Conservation (phyloP, 2,888 invertebrate genomes). For the Meta bourneti region DNA sequence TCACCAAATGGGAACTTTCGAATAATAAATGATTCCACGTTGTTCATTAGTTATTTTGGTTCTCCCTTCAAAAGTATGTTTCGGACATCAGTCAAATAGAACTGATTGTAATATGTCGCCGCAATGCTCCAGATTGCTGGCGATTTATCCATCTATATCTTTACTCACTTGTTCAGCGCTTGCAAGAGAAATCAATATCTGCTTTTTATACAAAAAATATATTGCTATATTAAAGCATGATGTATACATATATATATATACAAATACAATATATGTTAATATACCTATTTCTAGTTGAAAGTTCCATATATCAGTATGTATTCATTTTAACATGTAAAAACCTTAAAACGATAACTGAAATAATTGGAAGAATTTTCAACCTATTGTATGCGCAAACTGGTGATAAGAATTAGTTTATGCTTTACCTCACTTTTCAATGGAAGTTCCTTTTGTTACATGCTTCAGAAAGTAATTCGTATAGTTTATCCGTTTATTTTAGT, state of each 20-base stretch:
- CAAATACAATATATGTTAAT: conserved; percentile 42
- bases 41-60: conserved; percentile 30
- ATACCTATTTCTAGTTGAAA: conserved; percentile 54
- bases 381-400: too few species aligned
- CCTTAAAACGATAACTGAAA: not conserved
- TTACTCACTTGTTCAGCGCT: conserved; percentile 73
- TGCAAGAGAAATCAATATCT: conserved; percentile 68
- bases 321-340: conserved; percentile 29
- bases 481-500: too few species aligned
- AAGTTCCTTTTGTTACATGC: too few species aligned
- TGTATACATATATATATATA: conserved; percentile 54
- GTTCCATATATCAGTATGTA: conserved; percentile 19
- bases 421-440: too few species aligned
- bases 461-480: too few species aligned
- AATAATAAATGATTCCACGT: conserved; percentile 33
- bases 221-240: conserved; percentile 51
- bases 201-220: conserved; percentile 72
- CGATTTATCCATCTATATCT: conserved; percentile 1
- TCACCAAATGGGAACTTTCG: too few species aligned
- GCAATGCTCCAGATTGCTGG: not conserved
- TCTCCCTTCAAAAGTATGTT: conserved; percentile 4
- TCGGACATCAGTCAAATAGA: conserved; percentile 21
- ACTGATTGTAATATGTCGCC: not conserved
- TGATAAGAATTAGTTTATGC: too few species aligned
- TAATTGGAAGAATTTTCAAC: not conserved